These are phyloP conservation scores for Dicranocentrus wangi DNA, from an alignment of 2,888 invertebrate genomes.

Conservation along the genomic window DNA sequence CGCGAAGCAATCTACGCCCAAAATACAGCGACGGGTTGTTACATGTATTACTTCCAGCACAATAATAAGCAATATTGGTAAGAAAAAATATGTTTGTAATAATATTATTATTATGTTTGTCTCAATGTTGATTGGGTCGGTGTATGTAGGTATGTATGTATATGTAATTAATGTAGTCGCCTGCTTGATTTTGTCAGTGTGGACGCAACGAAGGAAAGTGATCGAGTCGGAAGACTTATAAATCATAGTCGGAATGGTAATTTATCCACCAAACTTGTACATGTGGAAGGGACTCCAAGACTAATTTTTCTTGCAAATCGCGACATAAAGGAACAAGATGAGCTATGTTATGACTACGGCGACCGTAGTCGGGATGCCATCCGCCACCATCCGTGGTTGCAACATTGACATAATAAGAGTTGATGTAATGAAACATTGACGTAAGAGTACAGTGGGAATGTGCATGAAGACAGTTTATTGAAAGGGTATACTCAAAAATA, in stretches of 20 bases:
- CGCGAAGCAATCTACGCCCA: slow-evolving; percentile 88
- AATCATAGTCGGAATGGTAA: slow-evolving; percentile 97
- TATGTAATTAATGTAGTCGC: background rate
- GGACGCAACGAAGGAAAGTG: slow-evolving; percentile 95
- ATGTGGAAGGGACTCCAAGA: slow-evolving; percentile 83
- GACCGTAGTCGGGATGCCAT: slow-evolving; percentile 94
- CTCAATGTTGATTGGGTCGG: too few species aligned
- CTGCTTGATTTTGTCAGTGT: slow-evolving; percentile 80
- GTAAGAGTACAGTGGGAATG: too few species aligned
- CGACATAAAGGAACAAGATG: slow-evolving; percentile 89
- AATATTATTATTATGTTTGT: background rate
- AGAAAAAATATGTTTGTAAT: slow-evolving; percentile 74
- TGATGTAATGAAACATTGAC: too few species aligned
- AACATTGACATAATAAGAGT: too few species aligned
- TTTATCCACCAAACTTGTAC: slow-evolving; percentile 87
- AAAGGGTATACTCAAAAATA: too few species aligned
- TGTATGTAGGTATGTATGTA: too few species aligned
- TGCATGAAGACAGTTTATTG: too few species aligned
- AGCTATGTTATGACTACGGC: slow-evolving; percentile 97
- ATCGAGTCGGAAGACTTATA: slow-evolving; percentile 91
- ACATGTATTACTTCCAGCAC: slow-evolving; percentile 98
- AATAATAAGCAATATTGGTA: slow-evolving; percentile 94
- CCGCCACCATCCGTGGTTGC: slow-evolving; percentile 95
- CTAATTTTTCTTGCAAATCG: slow-evolving; percentile 91
- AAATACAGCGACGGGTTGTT: slow-evolving; percentile 93